Evolutionary conservation across 2,113 vertebrate species (phyloP), one percentile per base, ranked within the genome.

Genomic region (Jaculus jaculus): DNA sequence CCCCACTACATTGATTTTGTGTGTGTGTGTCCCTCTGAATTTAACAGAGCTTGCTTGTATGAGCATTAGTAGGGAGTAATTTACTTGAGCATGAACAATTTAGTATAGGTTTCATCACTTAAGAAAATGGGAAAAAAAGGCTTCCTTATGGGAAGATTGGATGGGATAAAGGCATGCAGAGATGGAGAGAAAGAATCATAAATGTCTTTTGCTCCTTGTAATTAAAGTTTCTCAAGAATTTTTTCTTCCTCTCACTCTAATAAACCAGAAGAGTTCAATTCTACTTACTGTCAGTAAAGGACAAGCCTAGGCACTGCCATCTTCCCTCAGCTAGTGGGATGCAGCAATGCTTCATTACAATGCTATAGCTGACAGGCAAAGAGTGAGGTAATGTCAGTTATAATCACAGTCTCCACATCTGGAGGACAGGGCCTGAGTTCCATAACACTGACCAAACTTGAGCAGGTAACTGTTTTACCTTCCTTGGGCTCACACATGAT

Each of bases 361-460:
- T 42, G 71, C 30, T 10, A 23, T 92, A 12, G 63, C 69, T 30
- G 83, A 69, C 30, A 73, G 75, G 61, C n/a, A 12, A 77, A 87
- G 23, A 32, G 34, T n/a, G 61, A 51, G 77, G 30, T 69, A 9
- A 66, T 91, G 85, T 88, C 89, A 89, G 18, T 15, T 87, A 2
- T 84, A 68, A 92, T 94, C 79, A 94, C 1, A 61, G 54, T 84
- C 87, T 84, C 47, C 18, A 66, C 58, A 54, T 20, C 12, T 37
- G 24, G 39, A 93, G 75, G 34, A 78, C 28, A 4, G 26, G 6
- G 80, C 21, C 34, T 9, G 63, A 93, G 92, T 84, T 47, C 87
- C 42, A 13, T 69, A 66, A 88, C 83, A 65, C 21, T 51, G 61
- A 80, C 69, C 34, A 28, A 68, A 78, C 11, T n/a, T 7, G 32